Evolutionary conservation across 1,140 invertebrate genomes (phyloP), one percentile per base, ranked within the genome.

Genomic region (Caenorhabditis briggsae): DNA sequence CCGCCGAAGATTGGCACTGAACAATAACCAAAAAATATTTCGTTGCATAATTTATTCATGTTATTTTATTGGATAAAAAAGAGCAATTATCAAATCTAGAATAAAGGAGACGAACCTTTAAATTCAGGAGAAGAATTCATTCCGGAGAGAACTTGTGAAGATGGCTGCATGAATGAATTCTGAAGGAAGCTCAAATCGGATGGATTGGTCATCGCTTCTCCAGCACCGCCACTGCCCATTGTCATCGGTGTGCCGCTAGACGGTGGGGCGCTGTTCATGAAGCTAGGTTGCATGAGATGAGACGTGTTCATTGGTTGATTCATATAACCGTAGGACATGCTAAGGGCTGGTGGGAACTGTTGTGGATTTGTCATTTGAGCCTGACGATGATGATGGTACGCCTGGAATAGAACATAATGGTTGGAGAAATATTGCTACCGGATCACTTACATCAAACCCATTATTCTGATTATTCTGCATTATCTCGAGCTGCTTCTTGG

Each of bases 311-410:
- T 78, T 23, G 70, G 33, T 53, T 78, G 70, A 50, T 23, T 78
- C 70, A 78, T 78, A 11, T 78, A 78, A 23, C 20, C 20, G 46
- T 78, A 78, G 5, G 14, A 5, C 46, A 78, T 78, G 14, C 70
- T 78, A 11, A 78, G 41, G 0, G 70, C 25, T 23, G 70, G 70
- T 12, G 70, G 70, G 18, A 50, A 78, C 14, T 78, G 70, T 18
- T 78, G 70, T 18, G 70, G 70, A 78, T 78, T 78, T 78, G 70
- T 50, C n/a, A 78, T 48, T 50, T 78, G 70, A 53, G 70, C 46
- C 23, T 78, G 70, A 78, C 70, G 70, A 23, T 50, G 70, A 50
- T 50, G 43, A 50, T 78, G 46, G 43, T 50, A 78, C 46, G 65
- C 65, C 70, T 78, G 70, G 5, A 65, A 70, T n/a, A 46, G 12